Evolutionary conservation across 64 coral and sea anemone genomes (phyloP), one percentile per base, ranked within the genome.

Genomic region (Porites lutea): DNA sequence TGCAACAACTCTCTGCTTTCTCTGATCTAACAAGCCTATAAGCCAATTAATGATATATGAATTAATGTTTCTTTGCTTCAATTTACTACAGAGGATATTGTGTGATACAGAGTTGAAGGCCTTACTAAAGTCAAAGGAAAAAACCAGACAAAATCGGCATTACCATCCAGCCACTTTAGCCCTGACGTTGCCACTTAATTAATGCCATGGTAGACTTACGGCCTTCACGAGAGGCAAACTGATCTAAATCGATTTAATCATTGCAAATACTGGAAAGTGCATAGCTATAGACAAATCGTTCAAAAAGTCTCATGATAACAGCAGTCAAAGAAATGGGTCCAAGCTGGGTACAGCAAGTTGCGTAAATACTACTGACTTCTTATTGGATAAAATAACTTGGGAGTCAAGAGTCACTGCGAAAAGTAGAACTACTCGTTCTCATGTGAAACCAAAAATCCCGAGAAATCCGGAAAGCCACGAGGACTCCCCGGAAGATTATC

Each of bases 301-400:
- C 85, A 82, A 93, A 82, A 65, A 93, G 85, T 9, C 85, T 75
- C 92, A 93, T 93, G 62, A 88, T 93, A 72, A 93, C 50, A 65
- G 77, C 23, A 60, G 91, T 93, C 37, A 88, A 47, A 50, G 75
- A 93, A 47, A 87, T 71, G 2, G 91, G 91, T 0, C 91, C 18
- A 45, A 86, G n/a, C n/a, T n/a, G n/a, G 27, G 27, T 37, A 37
- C 27, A 37, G 27, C 27, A 37, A 37, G 27, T 37, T 37, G 27
- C 27, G 27, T 37, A 37, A 37, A 37, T 37, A 37, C 27, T 37
- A 37, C 27, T 1, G 27, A 37, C 1, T 37, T 37, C 27, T 37
- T 37, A 37, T 37, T 37, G 27, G 27, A 37, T 37, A 37, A 37
- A 37, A 37, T 37, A 37, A 37, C 27, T 37, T 37, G 27, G 27